phyloP scores from a whole-genome alignment of 2,888 invertebrate genomes.

The Aleiodes leptofemur region DNA sequence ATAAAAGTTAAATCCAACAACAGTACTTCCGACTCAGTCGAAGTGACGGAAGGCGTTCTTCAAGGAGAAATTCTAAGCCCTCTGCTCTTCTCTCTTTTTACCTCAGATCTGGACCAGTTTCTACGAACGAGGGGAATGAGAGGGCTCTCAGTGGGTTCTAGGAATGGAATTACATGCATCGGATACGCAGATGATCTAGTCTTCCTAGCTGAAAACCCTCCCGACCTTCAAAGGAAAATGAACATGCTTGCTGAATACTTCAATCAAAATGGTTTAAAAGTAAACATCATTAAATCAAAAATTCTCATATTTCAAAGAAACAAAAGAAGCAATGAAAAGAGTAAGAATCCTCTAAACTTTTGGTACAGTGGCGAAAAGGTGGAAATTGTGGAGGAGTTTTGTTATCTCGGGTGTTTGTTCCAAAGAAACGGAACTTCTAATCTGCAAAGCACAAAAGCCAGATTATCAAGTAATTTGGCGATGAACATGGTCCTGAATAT shows the following conservation, averaged over 20 bases:
- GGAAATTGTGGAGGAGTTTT: background rate
- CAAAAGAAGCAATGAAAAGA: background rate
- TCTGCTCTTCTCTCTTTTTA: conserved; percentile 7
- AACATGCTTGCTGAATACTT: conserved; percentile 1
- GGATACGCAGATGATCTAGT: conserved; percentile 2
- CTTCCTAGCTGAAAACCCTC: conserved; percentile 8
- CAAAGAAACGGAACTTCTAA: too few species aligned
- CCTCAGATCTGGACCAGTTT: conserved; percentile 2
- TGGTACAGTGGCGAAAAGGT: background rate
- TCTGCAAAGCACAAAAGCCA: too few species aligned
- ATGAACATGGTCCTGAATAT: background rate
- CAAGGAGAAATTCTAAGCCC: conserved; percentile 5
- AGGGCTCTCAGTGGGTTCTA: background rate
- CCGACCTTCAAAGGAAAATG: background rate
- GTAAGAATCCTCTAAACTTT: background rate
- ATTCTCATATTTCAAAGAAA: conserved; percentile 1
- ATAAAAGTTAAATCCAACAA: background rate
- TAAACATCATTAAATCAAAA: background rate
- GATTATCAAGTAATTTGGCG: background rate
- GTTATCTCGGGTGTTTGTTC: background rate
- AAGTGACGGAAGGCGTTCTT: conserved; percentile 18
- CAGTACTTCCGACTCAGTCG: background rate
- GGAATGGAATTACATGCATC: background rate
- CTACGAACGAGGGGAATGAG: background rate
- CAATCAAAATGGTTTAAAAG: background rate